These are phyloP conservation scores for Zosterops pallidus DNA, from an alignment of 2,113 vertebrate genomes.

Conservation along the genomic window DNA sequence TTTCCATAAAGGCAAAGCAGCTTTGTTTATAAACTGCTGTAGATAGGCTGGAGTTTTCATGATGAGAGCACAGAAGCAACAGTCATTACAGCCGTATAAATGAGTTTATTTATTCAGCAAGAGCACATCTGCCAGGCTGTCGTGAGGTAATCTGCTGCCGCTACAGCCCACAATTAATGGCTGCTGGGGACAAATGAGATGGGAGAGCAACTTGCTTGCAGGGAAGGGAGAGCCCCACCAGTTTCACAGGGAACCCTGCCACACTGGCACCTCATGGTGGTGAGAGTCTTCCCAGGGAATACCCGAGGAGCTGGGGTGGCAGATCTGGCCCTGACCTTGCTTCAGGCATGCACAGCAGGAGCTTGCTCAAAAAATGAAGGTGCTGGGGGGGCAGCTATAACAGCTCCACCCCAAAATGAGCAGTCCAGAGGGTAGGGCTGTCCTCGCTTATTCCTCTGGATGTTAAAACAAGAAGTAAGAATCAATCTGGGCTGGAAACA, in stretches of 20 bases:
- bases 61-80: constrained; percentile 67
- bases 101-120: constrained; percentile 70
- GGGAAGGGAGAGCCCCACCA: background rate
- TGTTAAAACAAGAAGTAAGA: background rate
- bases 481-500: background rate
- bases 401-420: background rate
- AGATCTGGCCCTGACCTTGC: background rate
- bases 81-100: constrained; percentile 64
- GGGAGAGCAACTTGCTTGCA: fast-evolving
- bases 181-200: background rate
- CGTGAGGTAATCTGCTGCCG: constrained; percentile 60
- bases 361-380: background rate
- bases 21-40: constrained; percentile 72
- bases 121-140: constrained; percentile 61
- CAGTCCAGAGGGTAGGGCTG: background rate
- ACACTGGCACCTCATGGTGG: fast-evolving
- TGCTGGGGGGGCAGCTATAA: background rate
- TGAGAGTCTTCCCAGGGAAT: fast-evolving
- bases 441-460: background rate
- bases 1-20: constrained; percentile 70
- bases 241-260: background rate
- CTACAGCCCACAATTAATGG: constrained; percentile 56
- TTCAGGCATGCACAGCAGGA: fast-evolving
- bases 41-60: constrained; percentile 66
- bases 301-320: fast-evolving